These are phyloP conservation scores for Poeciliopsis gracilis DNA, from an alignment of 2,797 vertebrate species.

Conservation along the genomic window DNA sequence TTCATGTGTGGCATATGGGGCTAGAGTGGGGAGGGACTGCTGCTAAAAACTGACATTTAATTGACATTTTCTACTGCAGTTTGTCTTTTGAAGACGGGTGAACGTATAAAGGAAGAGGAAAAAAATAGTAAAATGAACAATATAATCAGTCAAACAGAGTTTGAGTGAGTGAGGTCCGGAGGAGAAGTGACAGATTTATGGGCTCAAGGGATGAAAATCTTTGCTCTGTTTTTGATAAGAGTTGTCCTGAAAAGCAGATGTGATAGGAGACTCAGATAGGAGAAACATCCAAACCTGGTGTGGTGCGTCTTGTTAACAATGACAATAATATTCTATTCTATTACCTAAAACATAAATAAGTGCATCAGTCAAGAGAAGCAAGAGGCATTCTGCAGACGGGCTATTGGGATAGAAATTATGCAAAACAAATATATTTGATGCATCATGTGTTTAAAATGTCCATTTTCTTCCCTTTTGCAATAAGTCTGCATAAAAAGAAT, in stretches of 20 bases:
- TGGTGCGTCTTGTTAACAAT: background rate
- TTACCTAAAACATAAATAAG: background rate
- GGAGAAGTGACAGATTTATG: background rate
- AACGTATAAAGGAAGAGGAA: background rate
- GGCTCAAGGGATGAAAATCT: background rate
- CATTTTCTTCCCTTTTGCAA: background rate
- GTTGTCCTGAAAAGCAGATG: background rate
- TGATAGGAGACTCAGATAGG: background rate
- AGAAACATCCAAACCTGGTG: background rate
- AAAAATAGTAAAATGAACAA: background rate
- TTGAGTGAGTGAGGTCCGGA: background rate
- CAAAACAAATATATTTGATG: background rate
- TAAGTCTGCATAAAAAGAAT: background rate
- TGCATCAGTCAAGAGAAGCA: background rate
- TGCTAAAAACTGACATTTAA: conserved; percentile 70
- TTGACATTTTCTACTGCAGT: conserved; percentile 66
- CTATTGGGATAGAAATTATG: background rate
- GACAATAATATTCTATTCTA: background rate
- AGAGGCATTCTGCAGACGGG: background rate
- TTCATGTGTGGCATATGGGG: conserved; percentile 51
- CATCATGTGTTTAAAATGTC: background rate
- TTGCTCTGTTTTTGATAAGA: conserved; percentile 5
- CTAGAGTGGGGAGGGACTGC: conserved; percentile 44
- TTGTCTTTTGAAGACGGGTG: conserved; percentile 40
- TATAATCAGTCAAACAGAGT: background rate